Evolutionary conservation across 1,140 invertebrate genomes (phyloP).

Genomic region (Nixonia krombeini): DNA sequence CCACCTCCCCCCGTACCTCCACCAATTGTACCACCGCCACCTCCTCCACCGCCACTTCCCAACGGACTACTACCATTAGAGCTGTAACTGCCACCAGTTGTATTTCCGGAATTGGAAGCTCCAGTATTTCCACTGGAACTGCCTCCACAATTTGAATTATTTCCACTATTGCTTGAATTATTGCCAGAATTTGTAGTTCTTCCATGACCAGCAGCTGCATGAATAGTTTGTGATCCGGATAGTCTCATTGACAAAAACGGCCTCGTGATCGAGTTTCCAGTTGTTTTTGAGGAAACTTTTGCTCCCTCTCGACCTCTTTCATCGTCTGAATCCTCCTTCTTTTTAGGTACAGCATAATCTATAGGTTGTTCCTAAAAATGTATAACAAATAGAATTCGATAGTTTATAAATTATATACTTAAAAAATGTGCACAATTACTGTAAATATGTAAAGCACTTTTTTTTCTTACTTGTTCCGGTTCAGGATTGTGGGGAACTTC

Average conservation of each 20-base stretch:
- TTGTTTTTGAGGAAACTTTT: constrained; percentile 71
- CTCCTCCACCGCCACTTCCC: constrained; percentile 68
- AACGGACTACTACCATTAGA: constrained; percentile 58
- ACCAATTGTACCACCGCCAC: constrained; percentile 73
- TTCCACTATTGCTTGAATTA: constrained; percentile 67
- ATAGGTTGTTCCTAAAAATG: constrained; percentile 82
- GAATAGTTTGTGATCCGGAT: constrained; percentile 60
- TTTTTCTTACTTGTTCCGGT: constrained; percentile 66
- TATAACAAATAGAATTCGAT: background rate
- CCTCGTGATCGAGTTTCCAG: constrained; percentile 67
- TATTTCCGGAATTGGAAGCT: constrained; percentile 11
- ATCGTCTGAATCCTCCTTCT: constrained; percentile 78
- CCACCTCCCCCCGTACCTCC: constrained; percentile 79
- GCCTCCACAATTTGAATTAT: constrained; percentile 67
- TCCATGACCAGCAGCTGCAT: constrained; percentile 83
- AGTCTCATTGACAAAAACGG: constrained; percentile 64
- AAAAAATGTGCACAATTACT: too few species aligned
- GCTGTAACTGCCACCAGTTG: constrained; percentile 56
- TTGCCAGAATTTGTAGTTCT: constrained; percentile 72
- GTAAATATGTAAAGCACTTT: constrained; percentile 55
- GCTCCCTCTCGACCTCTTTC: constrained; percentile 74
- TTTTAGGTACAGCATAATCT: constrained; percentile 88
- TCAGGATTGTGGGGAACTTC: constrained; percentile 65
- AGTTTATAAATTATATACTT: background rate
- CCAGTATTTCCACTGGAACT: constrained; percentile 58